Base-by-base conservation (phyloP, 2,113 vertebrate genomes). In the Caranx melampygus region DNA sequence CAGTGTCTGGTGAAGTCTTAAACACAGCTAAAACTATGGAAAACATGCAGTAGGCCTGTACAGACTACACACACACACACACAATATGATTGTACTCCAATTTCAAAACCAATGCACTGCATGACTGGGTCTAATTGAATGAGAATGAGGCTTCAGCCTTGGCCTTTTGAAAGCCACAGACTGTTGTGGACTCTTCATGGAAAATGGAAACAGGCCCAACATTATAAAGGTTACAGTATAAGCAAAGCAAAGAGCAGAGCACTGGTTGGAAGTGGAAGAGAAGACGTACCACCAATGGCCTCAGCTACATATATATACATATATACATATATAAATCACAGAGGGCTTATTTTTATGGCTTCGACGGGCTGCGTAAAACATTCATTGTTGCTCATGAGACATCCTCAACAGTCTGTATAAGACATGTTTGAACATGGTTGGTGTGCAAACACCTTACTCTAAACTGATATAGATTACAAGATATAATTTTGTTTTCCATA, bases 61-160 rank as follows among this genome's bases (percentile, higher is more conserved):
- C 8, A 40, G 54, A 26, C 26, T 26, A 26, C 21, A 42, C 8
- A 35, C 15, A 33, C 37, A n/a, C 31, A 51, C 35, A 59, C 13
- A 33, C 7, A 4, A 31, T 54, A 49, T 6, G 0, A 69, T 14
- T 16, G 26, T 8, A 35, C 45, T n/a, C 26, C 54, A 37, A 33
- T 81, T 59, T 66, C 68, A 54, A 74, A 70, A 51, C 45, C 66
- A 67, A 49, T 2, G 0, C 26, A 18, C 69, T 60, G 74, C 34
- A 5, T 70, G 49, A 79, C 59, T 44, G 8, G 52, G 7, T 76
- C 51, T 73, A 74, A 84, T 67, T 72, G 20, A 80, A 81, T 61
- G 6, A 83, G 54, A 34, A 6, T 6, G 35, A 21, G 1, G 44
- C 40, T 64, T 78, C 37, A 75, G 64, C 4, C 1, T 11, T 40